Evolutionary conservation across 1,140 invertebrate species (phyloP).

Genomic region (Bombyx mori): DNA sequence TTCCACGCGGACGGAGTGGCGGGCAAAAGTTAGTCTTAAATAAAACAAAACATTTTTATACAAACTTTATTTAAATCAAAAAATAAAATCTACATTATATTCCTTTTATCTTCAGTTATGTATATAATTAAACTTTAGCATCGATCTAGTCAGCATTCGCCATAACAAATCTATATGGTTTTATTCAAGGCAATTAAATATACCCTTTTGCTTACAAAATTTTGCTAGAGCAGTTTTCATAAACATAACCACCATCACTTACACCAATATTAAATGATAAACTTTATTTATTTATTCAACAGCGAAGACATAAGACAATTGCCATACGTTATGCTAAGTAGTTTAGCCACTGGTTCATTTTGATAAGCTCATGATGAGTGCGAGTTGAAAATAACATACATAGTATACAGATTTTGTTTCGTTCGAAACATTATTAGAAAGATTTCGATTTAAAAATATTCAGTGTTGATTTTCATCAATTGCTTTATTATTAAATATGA

Average conservation of each 20-base stretch:
- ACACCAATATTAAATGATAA: background rate
- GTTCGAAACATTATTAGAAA: too few relatives aligned
- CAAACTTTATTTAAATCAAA: conserved; percentile 71
- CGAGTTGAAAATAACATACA: too few relatives aligned
- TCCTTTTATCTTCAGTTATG: conserved; percentile 46
- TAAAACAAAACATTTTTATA: conserved; percentile 47
- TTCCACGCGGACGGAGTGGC: too few relatives aligned
- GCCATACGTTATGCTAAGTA: too few relatives aligned
- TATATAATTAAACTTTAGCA: conserved; percentile 55
- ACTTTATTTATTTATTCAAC: too few relatives aligned
- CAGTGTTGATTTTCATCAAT: too few relatives aligned
- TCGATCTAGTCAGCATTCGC: conserved; percentile 17
- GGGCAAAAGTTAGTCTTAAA: background rate
- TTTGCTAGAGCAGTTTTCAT: conserved; percentile 10
- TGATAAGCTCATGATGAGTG: too few relatives aligned
- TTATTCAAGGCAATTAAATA: conserved; percentile 28
- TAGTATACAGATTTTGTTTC: too few relatives aligned
- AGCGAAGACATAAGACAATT: too few relatives aligned
- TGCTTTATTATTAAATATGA: too few relatives aligned
- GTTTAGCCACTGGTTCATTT: too few relatives aligned
- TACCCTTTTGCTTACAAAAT: conserved; percentile 34
- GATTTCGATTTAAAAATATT: too few relatives aligned
- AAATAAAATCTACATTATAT: conserved; percentile 69
- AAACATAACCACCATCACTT: conserved; percentile 14
- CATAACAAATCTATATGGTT: conserved; percentile 18